Percentiles rank a stretch among this genome's conserved stretches.
Evolutionary conservation across 2,888 invertebrate species (phyloP).

Genomic region (Drosophila birchii): DNA sequence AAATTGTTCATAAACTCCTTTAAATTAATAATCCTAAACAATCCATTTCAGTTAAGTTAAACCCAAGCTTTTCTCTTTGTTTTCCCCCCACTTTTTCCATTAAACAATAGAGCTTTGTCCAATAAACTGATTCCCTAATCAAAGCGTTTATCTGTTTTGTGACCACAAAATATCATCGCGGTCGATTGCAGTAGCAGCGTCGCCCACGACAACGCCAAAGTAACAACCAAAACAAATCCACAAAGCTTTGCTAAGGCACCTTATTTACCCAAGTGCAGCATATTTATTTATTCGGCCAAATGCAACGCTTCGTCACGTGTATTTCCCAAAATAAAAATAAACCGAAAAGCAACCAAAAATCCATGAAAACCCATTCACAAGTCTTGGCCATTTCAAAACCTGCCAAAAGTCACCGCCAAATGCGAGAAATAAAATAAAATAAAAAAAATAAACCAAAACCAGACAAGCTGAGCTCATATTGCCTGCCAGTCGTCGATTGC

Average conservation of each 20-base stretch:
- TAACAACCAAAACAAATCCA: conserved; percentile 53
- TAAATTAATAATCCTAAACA: not conserved
- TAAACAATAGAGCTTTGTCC: conserved; percentile 32
- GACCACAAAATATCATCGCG: conserved; percentile 20
- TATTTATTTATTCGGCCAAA: conserved; percentile 13
- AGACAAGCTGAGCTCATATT: conserved; percentile 13
- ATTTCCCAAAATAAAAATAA: conserved; percentile 16
- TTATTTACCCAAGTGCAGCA: conserved; percentile 26
- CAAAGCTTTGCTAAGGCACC: conserved; percentile 15
- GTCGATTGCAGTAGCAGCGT: conserved; percentile 50
- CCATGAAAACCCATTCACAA: conserved; percentile 27
- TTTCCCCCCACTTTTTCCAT: conserved; percentile 14
- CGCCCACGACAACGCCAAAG: conserved; percentile 49
- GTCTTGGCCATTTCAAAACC: conserved; percentile 24
- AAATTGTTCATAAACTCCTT: not conserved
- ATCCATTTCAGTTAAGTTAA: not conserved
- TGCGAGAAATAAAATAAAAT: conserved; percentile 14
- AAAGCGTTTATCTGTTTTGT: conserved; percentile 26
- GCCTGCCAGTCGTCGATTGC: conserved; percentile 24
- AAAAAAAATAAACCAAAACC: conserved; percentile 3
- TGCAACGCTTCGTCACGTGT: conserved; percentile 29
- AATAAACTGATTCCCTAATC: conserved; percentile 9
- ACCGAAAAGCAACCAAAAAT: not conserved
- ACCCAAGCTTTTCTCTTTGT: not conserved
- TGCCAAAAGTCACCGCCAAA: conserved; percentile 16